Evolutionary conservation across 2,888 invertebrate species (phyloP), one percentile per base, ranked within the genome.

Genomic region (Strigamia maritima): DNA sequence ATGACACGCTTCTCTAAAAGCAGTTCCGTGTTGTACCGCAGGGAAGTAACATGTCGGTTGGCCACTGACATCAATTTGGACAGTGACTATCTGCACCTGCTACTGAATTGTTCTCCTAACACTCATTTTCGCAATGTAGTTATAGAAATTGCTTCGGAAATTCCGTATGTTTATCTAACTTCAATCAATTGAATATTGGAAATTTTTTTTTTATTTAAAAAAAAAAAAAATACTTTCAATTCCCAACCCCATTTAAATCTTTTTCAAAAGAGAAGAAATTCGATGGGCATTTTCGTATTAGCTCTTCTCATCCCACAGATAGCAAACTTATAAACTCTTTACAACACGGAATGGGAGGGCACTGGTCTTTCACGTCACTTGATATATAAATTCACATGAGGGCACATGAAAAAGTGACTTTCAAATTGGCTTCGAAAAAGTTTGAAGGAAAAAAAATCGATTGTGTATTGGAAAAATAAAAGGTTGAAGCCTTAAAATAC

Each of bases 161-260:
- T 19, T 49, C 49, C 49, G 3, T 49, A 49, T 49, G 49, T 49
- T 49, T 49, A 49, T 49, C 49, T 19, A 16, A 6, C 6, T 49
- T 49, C 16, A 49, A 49, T 49, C 16, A 44, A 44, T 44, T 16
- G 40, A 44, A 12, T 49, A 49, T 49, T 49, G 49, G n/a, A 44
- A 44, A 44, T 31, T 31, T 31, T 31, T 31, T 31, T 31, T 31
- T 31, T 31, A 31, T n/a, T n/a, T n/a, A n/a, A n/a, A n/a, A n/a
- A n/a, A n/a, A n/a, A 24, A 19, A 60, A 19, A 24, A 16, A 1
- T 65, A 8, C 26, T 24, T 12, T 7, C 65, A 28, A 26, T 24
- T 65, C 28, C 65, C 65, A 65, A 65, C 28, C 65, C 65, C 65
- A 65, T 65, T 65, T 65, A 65, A 65, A 65, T 65, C 65, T 24